Evolutionary conservation across 2,797 vertebrate species (phyloP), one percentile per base, ranked within the genome.

Genomic region (Enteromius viviparus): DNA sequence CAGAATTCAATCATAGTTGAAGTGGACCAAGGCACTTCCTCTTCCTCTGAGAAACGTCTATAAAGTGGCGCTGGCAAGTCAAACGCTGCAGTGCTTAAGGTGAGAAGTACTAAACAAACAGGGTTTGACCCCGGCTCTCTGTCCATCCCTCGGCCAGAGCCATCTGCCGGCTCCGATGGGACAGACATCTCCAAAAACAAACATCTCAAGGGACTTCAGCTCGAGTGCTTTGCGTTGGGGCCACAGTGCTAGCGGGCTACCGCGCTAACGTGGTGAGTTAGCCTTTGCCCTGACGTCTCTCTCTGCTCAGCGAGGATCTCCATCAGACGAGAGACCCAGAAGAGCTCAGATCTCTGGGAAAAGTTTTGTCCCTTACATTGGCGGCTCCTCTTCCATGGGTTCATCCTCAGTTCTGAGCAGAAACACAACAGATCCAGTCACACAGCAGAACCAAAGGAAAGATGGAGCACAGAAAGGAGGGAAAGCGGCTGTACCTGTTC

Each of bases 381-480:
- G 96, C 68, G 96, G 96, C 90, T 97, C 97, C 91, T 98, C 96
- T 77, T 99, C 97, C 97, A 99, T 99, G 19, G 97, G 97, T 51
- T 99, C 97, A 58, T 98, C 97, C 19, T 98, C 96, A 0, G 94
- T 91, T 89, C 97, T 98, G 77, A 60, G 76, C 49, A 76, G 78
- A 82, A 58, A 47, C 70, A 1, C 10, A 26, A 8, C 34, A 60
- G 15, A 23, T 14, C 47, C 3, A 29, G 9, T 37, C 60, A 64
- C 60, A 5, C 4, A 21, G 49, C 19, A 42, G 42, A n/a, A 64
- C 1, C 2, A 12, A 19, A 74, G 40, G 15, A 47, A 19, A 26
- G 6, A 14, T 1, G 58, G 42, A 49, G 0, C 10, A 3, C 1
- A 32, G 51, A 12, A 37, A 42, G 60, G 14, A 66, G 42, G 17